These are phyloP conservation scores for Lutraria lutraria DNA, from an alignment of 2,888 invertebrate species.

Conservation along the genomic window DNA sequence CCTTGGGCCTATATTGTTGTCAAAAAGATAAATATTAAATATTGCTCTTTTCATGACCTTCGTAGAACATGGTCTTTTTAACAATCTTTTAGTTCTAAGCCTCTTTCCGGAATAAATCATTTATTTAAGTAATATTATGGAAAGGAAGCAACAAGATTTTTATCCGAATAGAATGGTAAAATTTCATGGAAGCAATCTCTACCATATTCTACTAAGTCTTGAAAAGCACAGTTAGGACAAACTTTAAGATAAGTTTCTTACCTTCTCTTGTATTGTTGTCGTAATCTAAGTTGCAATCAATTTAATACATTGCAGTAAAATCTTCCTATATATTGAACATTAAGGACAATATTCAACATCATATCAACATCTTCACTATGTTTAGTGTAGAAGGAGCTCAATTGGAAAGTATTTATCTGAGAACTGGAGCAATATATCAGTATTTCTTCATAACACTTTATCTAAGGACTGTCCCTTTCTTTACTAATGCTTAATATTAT, in stretches of 20 bases:
- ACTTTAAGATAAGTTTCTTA: background rate
- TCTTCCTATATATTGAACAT: background rate
- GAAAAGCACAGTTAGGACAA: slow-evolving; percentile 33
- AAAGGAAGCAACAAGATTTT: background rate
- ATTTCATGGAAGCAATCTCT: background rate
- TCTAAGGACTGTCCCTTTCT: too few relatives aligned
- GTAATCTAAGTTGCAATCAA: background rate
- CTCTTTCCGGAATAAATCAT: background rate
- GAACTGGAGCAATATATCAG: too few relatives aligned
- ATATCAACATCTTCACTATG: too few relatives aligned
- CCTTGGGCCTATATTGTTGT: too few relatives aligned
- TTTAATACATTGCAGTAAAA: background rate
- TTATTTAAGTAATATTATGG: background rate
- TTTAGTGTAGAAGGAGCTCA: too few relatives aligned
- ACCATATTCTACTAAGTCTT: slow-evolving; percentile 26
- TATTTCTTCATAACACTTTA: too few relatives aligned
- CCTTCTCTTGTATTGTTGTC: background rate
- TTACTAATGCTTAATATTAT: too few relatives aligned
- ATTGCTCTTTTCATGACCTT: slow-evolving; percentile 26
- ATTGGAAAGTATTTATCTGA: too few relatives aligned
- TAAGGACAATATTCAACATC: too few relatives aligned
- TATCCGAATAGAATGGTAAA: background rate
- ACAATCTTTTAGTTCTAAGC: background rate
- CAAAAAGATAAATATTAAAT: background rate
- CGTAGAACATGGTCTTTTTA: background rate